Conservation (phyloP, 2,113 vertebrate species). For the Cromileptes altivelis region DNA sequence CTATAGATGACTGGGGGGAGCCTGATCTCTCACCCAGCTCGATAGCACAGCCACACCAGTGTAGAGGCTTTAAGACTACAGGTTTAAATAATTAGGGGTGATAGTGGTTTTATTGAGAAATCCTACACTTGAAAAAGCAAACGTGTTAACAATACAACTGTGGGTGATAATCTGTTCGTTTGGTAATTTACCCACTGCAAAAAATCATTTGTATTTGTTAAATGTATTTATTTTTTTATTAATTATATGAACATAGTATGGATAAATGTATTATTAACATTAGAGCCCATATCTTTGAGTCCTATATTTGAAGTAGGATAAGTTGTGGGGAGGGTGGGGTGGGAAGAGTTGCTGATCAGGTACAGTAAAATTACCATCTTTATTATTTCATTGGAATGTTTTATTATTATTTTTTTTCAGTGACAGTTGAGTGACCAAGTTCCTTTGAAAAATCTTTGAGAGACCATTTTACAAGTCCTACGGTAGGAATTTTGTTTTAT, state of each 20-base stretch:
- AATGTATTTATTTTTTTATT: conserved; percentile 87
- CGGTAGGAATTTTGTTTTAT: conserved; percentile 70
- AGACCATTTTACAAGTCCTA: conserved; percentile 77
- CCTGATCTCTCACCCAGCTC: conserved; percentile 18
- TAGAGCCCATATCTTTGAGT: conserved; percentile 74
- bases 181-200: conserved; percentile 69
- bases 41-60: conserved; percentile 57
- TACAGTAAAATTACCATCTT: conserved; percentile 65
- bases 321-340: conserved; percentile 28
- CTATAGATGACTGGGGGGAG: conserved; percentile 52
- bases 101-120: conserved; percentile 71
- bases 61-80: conserved; percentile 62
- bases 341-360: conserved; percentile 51
- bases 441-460: conserved; percentile 60
- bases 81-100: conserved; percentile 51
- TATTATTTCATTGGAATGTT: conserved; percentile 52
- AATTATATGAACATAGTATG: conserved; percentile 78
- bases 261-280: conserved; percentile 73
- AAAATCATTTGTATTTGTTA: conserved; percentile 84
- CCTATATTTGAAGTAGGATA: conserved; percentile 69
- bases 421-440: conserved; percentile 84
- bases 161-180: conserved; percentile 63
- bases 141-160: conserved; percentile 56
- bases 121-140: conserved; percentile 70
- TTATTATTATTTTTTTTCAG: conserved; percentile 33